These are phyloP conservation scores for Microtus agrestis DNA, from an alignment of 2,797 vertebrate genomes.

Conservation along the genomic window DNA sequence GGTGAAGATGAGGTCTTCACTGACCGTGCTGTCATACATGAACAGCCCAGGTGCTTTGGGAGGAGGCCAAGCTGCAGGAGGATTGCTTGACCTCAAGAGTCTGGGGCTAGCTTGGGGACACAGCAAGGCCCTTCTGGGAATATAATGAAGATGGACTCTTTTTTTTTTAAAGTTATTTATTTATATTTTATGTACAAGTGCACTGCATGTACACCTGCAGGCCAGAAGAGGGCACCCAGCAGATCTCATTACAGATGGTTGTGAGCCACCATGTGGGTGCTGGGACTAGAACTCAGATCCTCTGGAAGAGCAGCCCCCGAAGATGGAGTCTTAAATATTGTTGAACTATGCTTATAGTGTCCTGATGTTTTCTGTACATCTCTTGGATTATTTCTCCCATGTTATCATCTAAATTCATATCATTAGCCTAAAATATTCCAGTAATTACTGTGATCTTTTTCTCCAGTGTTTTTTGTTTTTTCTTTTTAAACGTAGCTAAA, in stretches of 20 bases:
- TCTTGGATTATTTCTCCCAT: too few species aligned
- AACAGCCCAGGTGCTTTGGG: neutral
- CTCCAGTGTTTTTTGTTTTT: neutral
- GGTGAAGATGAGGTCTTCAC: neutral
- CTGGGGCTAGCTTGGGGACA: too few species aligned
- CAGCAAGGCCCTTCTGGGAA: neutral
- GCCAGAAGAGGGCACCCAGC: too few species aligned
- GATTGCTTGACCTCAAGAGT: neutral
- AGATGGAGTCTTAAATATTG: neutral
- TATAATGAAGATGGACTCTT: neutral
- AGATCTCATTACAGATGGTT: too few species aligned
- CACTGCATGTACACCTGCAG: too few species aligned
- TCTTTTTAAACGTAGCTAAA: neutral
- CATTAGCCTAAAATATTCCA: neutral
- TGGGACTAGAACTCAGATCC: too few species aligned
- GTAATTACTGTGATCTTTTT: neutral
- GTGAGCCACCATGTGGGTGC: too few species aligned
- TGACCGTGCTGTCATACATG: neutral
- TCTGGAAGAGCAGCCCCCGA: too few species aligned
- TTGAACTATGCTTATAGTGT: neutral
- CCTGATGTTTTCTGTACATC: too few species aligned
- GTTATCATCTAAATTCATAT: neutral
- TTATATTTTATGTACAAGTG: too few species aligned
- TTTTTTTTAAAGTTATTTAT: too few species aligned
- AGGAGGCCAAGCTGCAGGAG: neutral